phyloP scores from a whole-genome alignment of 2,113 vertebrate species.

The Apodemus sylvaticus region DNA sequence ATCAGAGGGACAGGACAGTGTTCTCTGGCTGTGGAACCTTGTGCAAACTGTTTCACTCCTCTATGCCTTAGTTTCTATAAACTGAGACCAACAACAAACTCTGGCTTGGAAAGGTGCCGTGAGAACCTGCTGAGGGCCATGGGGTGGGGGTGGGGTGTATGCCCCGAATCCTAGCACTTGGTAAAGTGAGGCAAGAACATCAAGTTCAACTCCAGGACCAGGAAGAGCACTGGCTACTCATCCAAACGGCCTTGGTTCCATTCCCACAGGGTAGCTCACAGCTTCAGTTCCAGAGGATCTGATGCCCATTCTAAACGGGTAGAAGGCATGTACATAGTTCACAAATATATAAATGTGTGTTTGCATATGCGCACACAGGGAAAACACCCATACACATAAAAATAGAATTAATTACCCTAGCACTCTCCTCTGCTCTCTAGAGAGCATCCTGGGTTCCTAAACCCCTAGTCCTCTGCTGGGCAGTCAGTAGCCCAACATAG shows the following conservation, averaged over 20 bases:
- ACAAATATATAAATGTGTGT: neutral
- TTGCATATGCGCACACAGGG: neutral
- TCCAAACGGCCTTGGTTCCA: neutral
- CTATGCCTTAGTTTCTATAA: neutral
- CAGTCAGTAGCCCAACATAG: neutral
- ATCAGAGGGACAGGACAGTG: neutral
- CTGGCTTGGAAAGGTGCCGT: neutral
- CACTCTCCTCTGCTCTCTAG: neutral
- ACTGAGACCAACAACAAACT: neutral
- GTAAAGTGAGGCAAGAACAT: neutral
- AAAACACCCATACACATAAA: neutral
- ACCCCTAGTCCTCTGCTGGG: neutral
- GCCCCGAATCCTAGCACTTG: neutral
- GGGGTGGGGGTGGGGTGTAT: too few relatives aligned
- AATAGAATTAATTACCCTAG: neutral
- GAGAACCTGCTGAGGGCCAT: neutral
- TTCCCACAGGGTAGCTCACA: neutral
- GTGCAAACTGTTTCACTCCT: neutral
- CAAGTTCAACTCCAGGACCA: neutral
- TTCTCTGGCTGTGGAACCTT: neutral
- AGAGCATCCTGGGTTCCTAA: neutral
- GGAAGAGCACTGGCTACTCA: neutral
- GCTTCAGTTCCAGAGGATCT: neutral
- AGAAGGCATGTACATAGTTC: neutral
- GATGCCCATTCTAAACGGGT: neutral